phyloP scores from a whole-genome alignment of 2,113 vertebrate genomes.

The Prietella phreatophila region DNA sequence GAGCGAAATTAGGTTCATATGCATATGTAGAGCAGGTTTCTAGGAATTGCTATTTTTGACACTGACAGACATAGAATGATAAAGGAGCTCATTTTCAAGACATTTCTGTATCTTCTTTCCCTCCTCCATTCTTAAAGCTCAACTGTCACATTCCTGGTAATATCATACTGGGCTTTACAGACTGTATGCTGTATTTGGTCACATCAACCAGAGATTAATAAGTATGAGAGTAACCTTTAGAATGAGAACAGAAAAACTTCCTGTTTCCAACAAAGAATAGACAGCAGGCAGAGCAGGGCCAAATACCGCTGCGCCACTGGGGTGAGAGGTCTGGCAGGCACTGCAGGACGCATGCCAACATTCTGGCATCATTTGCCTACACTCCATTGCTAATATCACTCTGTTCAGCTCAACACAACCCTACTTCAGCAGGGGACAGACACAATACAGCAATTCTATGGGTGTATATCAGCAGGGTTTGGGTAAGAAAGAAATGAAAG shows the following conservation, averaged over 20 bases:
- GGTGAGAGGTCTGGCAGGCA: constrained; percentile 62
- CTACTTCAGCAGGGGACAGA: constrained; percentile 22
- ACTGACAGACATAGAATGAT: constrained; percentile 53
- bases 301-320: constrained; percentile 37
- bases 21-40: constrained; percentile 68
- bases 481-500: not conserved
- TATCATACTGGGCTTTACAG: not conserved
- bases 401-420: constrained; percentile 28
- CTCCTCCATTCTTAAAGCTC: not conserved
- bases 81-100: too few species aligned
- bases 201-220: constrained; percentile 10
- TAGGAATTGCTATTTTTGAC: constrained; percentile 71
- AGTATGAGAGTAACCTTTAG: constrained; percentile 6
- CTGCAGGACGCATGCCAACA: constrained; percentile 56
- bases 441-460: constrained; percentile 29
- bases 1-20: constrained; percentile 75
- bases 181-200: not conserved
- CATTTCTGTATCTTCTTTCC: not conserved
- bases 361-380: constrained; percentile 47
- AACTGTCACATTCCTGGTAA: not conserved
- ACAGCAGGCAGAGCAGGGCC: constrained; percentile 31
- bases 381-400: constrained; percentile 43
- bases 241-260: constrained; percentile 1
- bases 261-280: constrained; percentile 5
- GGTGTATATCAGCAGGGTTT: not conserved